These are phyloP conservation scores for Chelonus formosanus DNA, from an alignment of 2,888 invertebrate genomes.

Conservation along the genomic window DNA sequence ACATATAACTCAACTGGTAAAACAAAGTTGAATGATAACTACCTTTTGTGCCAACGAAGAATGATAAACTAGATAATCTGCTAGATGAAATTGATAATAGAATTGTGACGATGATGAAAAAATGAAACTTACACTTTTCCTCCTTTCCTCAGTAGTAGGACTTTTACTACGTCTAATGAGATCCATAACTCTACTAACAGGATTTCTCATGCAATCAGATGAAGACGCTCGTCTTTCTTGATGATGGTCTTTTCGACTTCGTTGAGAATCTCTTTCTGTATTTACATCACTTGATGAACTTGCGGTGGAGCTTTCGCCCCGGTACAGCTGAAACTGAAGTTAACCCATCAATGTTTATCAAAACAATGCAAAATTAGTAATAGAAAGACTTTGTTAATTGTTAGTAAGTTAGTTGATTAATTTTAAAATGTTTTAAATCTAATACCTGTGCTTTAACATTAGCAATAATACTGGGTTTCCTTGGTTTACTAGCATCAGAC, in stretches of 20 bases:
- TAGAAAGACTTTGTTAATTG: not conserved
- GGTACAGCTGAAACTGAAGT: conserved; percentile 43
- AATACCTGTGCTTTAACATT: conserved; percentile 84
- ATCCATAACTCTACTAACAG: conserved; percentile 92
- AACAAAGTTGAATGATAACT: too few species aligned
- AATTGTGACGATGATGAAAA: not conserved
- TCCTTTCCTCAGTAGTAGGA: conserved; percentile 75
- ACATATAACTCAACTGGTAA: too few species aligned
- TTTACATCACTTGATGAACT: conserved; percentile 57
- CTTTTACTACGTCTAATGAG: conserved; percentile 83
- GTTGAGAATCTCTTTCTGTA: conserved; percentile 54
- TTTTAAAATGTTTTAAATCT: conserved; percentile 29
- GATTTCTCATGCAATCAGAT: conserved; percentile 73
- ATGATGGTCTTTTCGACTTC: conserved; percentile 50
- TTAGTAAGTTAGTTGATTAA: too few species aligned
- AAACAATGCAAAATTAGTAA: not conserved
- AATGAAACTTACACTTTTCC: conserved; percentile 72
- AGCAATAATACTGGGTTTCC: conserved; percentile 78
- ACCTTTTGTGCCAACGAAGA: too few species aligned
- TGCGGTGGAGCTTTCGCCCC: conserved; percentile 52
- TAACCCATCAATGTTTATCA: not conserved
- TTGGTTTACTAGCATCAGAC: conserved; percentile 75
- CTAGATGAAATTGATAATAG: too few species aligned
- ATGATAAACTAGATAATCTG: too few species aligned
- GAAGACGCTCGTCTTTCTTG: conserved; percentile 42